A percentile compares a stretch with the other conserved stretches of the same genome.
Conservation (phyloP, 2,888 invertebrate genomes). For the Cataglyphis livida region DNA sequence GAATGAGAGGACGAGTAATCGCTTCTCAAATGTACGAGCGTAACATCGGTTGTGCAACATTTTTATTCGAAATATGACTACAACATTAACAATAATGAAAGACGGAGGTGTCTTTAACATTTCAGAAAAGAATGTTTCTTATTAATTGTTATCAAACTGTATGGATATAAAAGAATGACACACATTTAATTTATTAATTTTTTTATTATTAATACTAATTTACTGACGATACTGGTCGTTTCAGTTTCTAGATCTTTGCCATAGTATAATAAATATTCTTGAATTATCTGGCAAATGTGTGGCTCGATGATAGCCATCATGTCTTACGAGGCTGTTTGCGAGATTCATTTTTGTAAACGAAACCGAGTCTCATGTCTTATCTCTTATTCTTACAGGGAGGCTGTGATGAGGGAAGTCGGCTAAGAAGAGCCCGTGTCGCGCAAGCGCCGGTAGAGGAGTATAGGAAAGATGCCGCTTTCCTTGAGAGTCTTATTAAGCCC, state of each 20-base stretch:
- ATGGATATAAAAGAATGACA: background rate
- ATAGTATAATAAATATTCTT: background rate
- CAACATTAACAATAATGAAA: background rate
- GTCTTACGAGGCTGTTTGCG: conserved; percentile 17
- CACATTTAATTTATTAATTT: background rate
- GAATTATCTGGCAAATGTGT: conserved; percentile 23
- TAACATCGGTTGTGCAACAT: background rate
- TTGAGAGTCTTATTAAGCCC: conserved; percentile 80
- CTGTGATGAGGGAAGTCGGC: conserved; percentile 85
- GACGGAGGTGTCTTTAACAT: background rate
- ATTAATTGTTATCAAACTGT: background rate
- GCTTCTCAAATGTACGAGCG: background rate
- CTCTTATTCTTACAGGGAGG: conserved; percentile 75
- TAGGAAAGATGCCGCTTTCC: conserved; percentile 83
- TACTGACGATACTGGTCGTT: conserved; percentile 23
- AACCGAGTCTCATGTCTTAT: conserved; percentile 51
- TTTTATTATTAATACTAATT: background rate
- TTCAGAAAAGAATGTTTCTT: background rate
- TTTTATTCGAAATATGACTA: background rate
- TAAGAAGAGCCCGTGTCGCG: conserved; percentile 79
- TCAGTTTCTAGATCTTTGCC: conserved; percentile 11
- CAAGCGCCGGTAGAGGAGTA: conserved; percentile 79
- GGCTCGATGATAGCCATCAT: conserved; percentile 26
- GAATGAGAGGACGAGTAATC: background rate
- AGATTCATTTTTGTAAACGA: conserved; percentile 38